Percentiles rank a stretch among this genome's conserved stretches.
Evolutionary conservation across 2,888 invertebrate genomes (phyloP).

Genomic region (Drosophila imparisetae): DNA sequence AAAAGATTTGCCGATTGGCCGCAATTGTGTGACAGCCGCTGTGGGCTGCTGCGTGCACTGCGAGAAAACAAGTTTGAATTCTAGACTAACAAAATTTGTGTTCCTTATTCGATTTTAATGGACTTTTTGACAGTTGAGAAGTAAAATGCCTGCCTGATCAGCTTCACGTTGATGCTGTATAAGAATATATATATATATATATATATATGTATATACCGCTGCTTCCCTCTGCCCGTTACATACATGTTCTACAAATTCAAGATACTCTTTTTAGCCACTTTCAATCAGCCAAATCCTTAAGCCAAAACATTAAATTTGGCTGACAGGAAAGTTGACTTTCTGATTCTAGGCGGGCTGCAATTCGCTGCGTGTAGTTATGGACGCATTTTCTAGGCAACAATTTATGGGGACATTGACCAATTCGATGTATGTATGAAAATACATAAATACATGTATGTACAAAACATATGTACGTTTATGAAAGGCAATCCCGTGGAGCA

Average conservation of each 20-base stretch:
- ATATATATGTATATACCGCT: not conserved
- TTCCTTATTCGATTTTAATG: accelerated
- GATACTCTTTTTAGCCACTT: not conserved
- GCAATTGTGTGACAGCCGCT: constrained; percentile 37
- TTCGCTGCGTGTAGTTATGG: not conserved
- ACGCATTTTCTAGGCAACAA: constrained; percentile 16
- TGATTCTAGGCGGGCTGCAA: not conserved
- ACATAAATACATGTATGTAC: not conserved
- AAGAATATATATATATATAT: not conserved
- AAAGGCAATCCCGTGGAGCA: constrained; percentile 57
- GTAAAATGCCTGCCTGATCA: not conserved
- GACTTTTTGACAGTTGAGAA: not conserved
- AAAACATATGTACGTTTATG: constrained; percentile 15
- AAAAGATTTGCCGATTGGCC: constrained; percentile 40
- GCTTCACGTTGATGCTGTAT: not conserved
- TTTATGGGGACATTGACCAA: constrained; percentile 61
- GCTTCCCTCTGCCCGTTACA: not conserved
- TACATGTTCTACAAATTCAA: not conserved
- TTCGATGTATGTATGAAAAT: constrained; percentile 3
- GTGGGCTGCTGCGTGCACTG: constrained; percentile 23
- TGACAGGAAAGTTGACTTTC: not conserved
- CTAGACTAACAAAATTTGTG: not conserved
- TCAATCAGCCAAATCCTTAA: not conserved
- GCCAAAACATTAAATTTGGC: not conserved
- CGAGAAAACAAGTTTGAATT: not conserved